Conservation (phyloP, 2,888 invertebrate genomes). For the Pristionchus arcanus region DNA sequence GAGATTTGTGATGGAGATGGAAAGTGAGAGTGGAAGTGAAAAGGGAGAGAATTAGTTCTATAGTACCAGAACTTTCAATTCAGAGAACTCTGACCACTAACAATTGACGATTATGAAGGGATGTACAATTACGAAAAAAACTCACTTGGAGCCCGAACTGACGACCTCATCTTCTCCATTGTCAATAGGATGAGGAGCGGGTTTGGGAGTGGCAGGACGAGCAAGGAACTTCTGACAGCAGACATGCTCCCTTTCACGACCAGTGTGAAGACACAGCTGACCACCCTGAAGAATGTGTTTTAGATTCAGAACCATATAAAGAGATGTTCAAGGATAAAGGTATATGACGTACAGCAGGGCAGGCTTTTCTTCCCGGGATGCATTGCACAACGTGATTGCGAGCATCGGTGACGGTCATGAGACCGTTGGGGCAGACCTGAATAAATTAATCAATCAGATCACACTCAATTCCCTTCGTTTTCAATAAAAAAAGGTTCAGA, state of each 20-base stretch:
- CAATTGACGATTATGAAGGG: no score
- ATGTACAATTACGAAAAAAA: no score
- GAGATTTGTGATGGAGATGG: constrained; percentile 16
- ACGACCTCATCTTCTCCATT: constrained; percentile 44
- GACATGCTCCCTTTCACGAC: constrained; percentile 61
- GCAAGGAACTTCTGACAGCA: constrained; percentile 69
- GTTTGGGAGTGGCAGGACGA: constrained; percentile 23
- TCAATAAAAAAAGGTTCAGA: no score
- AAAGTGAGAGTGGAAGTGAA: background rate
- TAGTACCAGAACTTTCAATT: background rate
- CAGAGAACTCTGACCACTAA: no score
- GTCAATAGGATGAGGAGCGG: background rate
- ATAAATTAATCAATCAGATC: no score
- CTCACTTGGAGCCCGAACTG: background rate
- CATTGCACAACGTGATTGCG: constrained; percentile 45
- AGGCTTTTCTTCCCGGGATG: constrained; percentile 50
- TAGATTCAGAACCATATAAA: no score
- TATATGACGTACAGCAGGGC: constrained; percentile 36
- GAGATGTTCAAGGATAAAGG: background rate
- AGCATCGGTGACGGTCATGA: constrained; percentile 50
- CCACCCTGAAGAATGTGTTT: background rate
- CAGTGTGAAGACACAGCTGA: constrained; percentile 54
- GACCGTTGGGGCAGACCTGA: constrained; percentile 55
- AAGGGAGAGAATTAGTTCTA: background rate
- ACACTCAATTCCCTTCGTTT: no score